Evolutionary conservation across 1,140 invertebrate genomes (phyloP).

Genomic region (Drosophila sp.): DNA sequence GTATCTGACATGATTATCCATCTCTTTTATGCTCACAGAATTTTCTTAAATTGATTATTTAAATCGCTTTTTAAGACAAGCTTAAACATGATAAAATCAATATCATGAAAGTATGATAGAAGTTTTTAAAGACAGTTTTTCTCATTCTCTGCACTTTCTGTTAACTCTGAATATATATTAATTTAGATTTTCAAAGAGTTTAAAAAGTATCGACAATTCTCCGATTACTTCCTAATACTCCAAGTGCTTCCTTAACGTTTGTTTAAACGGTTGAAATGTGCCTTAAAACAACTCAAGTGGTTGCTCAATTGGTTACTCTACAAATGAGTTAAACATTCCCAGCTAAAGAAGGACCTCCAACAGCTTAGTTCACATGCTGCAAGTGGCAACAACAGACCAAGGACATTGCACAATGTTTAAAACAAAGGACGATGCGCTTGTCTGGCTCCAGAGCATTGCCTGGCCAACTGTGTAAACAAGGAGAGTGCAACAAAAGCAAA

Average conservation of each 20-base stretch:
- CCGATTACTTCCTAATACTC: background rate
- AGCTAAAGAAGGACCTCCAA: constrained; percentile 13
- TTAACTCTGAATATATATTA: no score
- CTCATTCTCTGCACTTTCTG: no score
- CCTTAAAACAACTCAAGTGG: constrained; percentile 31
- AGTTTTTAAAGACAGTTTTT: no score
- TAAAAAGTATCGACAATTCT: background rate
- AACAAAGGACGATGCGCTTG: constrained; percentile 15
- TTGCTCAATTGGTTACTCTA: constrained; percentile 21
- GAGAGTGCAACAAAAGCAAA: constrained; percentile 50
- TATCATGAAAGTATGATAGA: no score
- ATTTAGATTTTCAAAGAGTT: background rate
- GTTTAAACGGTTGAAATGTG: constrained; percentile 8
- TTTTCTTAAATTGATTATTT: no score
- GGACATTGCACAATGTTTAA: constrained; percentile 53
- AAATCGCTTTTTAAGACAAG: no score
- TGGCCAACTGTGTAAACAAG: constrained; percentile 63
- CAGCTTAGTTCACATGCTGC: background rate
- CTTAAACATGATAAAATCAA: no score
- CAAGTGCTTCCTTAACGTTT: no score
- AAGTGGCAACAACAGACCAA: background rate
- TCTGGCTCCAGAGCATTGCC: constrained; percentile 7
- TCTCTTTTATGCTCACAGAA: no score
- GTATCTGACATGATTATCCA: no score
- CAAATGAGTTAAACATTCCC: constrained; percentile 17